Evolutionary conservation across 2,113 vertebrate genomes (phyloP), one percentile per base, ranked within the genome.

Genomic region (Cololabis saira): DNA sequence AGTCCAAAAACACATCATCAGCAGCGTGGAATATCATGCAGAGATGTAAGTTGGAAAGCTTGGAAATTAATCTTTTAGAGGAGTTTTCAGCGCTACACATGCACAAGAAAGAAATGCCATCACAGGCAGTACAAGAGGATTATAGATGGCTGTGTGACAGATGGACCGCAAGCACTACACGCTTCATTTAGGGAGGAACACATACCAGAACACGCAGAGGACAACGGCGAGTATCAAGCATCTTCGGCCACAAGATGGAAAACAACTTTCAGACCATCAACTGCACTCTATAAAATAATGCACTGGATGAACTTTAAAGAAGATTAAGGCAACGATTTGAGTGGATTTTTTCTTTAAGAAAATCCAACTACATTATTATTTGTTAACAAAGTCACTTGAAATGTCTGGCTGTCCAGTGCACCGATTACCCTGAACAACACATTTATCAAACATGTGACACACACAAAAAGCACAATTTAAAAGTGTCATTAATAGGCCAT

Each of bases 101-200:
- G 30, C 49, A 72, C 22, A 59, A 30, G 16, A 41, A 61, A 16
- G 67, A 71, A 68, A 66, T 17, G 16, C 49, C 33, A 33, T 53
- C 53, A 16, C 37, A 44, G 37, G 58, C 50, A 80, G 61, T 5
- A 48, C 55, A 56, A 53, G 75, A 30, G 70, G 73, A 84, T 80
- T 81, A 78, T 3, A 33, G 47, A 45, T 52, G 65, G 65, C 65
- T 61, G 49, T 65, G 51, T 74, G 47, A 43, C 47, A 74, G 64
- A 80, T 80, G 65, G 55, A 71, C 55, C 45, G 67, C 22, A 19
- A 5, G 30, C 10, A 9, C 40, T 13, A 82, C 69, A 71, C 16
- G 56, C 54, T 55, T 57, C n/a, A 60, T 30, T 55, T 18, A 53
- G 1, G 48, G 43, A 43, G 47, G 40, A 41, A 11, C 33, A 37